A percentile compares a stretch with the other conserved stretches of the same genome.
These are phyloP conservation scores for Picus viridis DNA, from an alignment of 2,797 vertebrate species.

Conservation along the genomic window DNA sequence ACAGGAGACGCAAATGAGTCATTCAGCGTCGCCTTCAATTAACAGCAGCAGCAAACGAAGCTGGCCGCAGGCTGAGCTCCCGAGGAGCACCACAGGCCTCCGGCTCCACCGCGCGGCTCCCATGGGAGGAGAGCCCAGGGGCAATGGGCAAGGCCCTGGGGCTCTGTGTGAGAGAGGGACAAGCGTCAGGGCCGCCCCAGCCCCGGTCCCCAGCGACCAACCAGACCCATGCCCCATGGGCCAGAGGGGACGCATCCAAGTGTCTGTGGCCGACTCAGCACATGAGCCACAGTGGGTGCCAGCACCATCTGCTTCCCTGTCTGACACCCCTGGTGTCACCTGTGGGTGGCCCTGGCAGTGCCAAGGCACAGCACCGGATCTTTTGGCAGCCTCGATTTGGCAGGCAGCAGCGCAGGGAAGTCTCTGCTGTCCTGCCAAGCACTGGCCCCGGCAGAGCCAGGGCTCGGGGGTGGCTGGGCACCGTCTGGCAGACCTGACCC, in stretches of 20 bases:
- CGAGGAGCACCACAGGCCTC: not conserved
- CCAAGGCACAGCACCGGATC: fast-evolving
- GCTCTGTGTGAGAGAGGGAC: not conserved
- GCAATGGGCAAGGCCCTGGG: not conserved
- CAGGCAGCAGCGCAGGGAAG: fast-evolving
- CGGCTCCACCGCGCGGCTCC: constrained; percentile 19
- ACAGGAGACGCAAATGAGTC: constrained; percentile 26
- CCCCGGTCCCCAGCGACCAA: not conserved
- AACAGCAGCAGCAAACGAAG: constrained; percentile 41
- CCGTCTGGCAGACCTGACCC: not conserved
- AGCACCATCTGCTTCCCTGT: fast-evolving
- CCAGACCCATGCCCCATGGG: not conserved
- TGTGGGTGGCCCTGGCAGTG: not conserved
- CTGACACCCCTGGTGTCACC: not conserved
- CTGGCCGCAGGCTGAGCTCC: not conserved
- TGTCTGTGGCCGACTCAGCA: fast-evolving
- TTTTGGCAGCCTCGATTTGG: not conserved
- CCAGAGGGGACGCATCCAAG: not conserved
- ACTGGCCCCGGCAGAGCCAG: fast-evolving
- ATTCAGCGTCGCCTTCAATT: constrained; percentile 36
- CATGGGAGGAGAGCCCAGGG: not conserved
- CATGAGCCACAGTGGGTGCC: not conserved
- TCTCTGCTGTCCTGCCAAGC: fast-evolving
- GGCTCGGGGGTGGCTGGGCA: fast-evolving
- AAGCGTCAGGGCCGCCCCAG: not conserved